Evolutionary conservation across 2,797 vertebrate genomes (phyloP).

Genomic region (Capromys pilorides): DNA sequence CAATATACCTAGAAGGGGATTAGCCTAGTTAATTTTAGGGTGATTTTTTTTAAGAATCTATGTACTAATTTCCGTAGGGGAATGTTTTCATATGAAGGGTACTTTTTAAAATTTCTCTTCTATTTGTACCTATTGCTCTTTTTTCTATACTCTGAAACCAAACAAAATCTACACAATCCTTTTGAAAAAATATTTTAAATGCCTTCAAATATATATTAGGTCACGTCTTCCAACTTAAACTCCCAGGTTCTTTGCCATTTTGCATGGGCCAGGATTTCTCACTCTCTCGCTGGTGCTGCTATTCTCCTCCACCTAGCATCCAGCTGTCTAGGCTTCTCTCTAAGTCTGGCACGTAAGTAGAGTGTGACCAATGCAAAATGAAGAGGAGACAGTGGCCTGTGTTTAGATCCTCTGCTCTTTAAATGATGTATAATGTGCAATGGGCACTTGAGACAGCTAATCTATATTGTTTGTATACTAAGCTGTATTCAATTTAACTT

Average conservation of each 20-base stretch:
- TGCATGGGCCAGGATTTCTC: neutral
- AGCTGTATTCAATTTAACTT: conserved; percentile 6
- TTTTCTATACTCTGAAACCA: neutral
- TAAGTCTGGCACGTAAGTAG: neutral
- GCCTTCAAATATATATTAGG: conserved; percentile 20
- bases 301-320: neutral
- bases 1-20: neutral
- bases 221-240: neutral
- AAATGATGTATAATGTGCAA: neutral
- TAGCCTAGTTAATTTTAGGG: neutral
- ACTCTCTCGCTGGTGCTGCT: neutral
- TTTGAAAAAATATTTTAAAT: neutral
- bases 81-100: neutral
- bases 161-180: neutral
- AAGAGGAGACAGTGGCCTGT: neutral
- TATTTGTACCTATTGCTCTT: neutral
- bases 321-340: neutral
- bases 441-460: neutral
- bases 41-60: neutral
- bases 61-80: neutral
- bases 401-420: neutral
- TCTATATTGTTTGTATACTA: neutral
- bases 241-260: neutral
- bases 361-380: neutral
- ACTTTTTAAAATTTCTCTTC: neutral